Evolutionary conservation across 2,797 vertebrate species (phyloP), one percentile per base, ranked within the genome.

Genomic region (Melanotaenia pygmaea): DNA sequence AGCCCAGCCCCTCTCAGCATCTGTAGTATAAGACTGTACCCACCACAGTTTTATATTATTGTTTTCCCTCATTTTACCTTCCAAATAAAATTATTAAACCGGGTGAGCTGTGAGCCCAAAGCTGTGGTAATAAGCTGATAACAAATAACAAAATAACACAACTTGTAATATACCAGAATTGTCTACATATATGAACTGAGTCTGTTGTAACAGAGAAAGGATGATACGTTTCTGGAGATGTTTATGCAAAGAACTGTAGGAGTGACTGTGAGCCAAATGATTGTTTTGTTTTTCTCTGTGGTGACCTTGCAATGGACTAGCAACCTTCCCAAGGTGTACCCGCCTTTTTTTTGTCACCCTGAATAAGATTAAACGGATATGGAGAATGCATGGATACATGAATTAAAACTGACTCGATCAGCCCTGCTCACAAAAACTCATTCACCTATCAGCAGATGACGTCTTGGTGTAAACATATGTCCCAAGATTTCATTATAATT

Each of bases 391-490:
- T 20, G 43, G 43, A 45, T 20, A 5, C 16, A 45, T 45, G 24
- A 13, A 54, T 35, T 38, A 35, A 66, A 14, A 63, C 54, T 40
- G 32, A 50, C 26, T 37, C 10, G 26, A 13, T 40, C 3, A 72
- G 34, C 14, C 24, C 24, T 14, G 12, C 51, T 54, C 11, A 54
- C 13, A 26, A 12, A 53, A 40, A 40, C 3, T 40, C 12, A 40
- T n/a, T 12, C 63, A 5, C 64, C 38, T 26, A 32, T 50, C 63
- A 73, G 28, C n/a, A 54, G 51, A 12, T 54, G 51, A 54, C 24
- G 76, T 63, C 66, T 62, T 24, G 14, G 7, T 67, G 64, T 76
- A 51, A 78, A 84, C 38, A 40, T 30, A 30, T 30, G 28, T 30
- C 28, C 28, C 28, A 30, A 30, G 28, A 30, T 30, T 30, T 30